Evolutionary conservation across 2,888 invertebrate species (phyloP).

Genomic region (Acleris literana): DNA sequence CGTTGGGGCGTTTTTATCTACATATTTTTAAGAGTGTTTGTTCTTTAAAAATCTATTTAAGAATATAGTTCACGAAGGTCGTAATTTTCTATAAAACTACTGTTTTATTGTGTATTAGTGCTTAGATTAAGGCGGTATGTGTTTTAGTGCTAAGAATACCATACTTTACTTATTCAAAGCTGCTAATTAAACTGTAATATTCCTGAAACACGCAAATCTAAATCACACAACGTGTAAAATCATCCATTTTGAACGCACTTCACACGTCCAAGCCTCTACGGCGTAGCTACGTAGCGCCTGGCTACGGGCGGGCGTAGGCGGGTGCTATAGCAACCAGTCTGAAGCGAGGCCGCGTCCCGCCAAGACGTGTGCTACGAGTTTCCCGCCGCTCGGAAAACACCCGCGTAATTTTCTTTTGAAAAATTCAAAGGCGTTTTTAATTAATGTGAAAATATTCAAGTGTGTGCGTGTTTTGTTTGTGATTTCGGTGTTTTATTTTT

Average conservation of each 20-base stretch:
- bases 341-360: constrained; percentile 63
- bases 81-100: no score
- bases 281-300: constrained; percentile 55
- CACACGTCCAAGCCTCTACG: constrained; percentile 49
- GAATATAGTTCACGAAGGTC: no score
- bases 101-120: no score
- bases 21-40: no score
- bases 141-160: no score
- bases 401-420: constrained; percentile 43
- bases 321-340: constrained; percentile 80
- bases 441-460: constrained; percentile 61
- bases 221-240: constrained; percentile 30
- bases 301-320: constrained; percentile 60
- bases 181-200: not conserved
- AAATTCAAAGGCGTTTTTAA: constrained; percentile 60
- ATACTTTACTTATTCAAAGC: not conserved
- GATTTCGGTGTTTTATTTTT: constrained; percentile 41
- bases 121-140: no score
- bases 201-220: not conserved
- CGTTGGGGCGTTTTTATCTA: no score
- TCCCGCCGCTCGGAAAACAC: constrained; percentile 42
- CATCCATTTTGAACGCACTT: constrained; percentile 51
- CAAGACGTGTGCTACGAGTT: constrained; percentile 55
- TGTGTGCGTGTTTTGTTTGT: constrained; percentile 46
- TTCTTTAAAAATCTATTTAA: no score